Conservation (phyloP, 2,113 vertebrate species). For the Oryzias curvinotus region DNA sequence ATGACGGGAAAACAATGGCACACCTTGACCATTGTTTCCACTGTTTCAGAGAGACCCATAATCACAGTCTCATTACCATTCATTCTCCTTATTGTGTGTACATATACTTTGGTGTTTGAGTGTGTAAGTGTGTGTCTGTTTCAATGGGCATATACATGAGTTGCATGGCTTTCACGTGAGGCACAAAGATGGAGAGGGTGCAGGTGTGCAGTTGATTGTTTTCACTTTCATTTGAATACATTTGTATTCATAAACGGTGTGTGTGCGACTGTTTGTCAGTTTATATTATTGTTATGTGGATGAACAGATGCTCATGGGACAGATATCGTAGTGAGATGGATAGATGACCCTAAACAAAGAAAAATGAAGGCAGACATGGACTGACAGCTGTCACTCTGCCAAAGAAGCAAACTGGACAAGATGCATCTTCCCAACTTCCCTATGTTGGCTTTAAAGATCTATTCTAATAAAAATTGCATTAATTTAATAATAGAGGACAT, state of each 20-base stretch:
- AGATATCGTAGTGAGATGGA: constrained; percentile 10
- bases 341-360: background rate
- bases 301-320: constrained; percentile 18
- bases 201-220: constrained; percentile 55
- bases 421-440: background rate
- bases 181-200: constrained; percentile 45
- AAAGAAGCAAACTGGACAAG: background rate
- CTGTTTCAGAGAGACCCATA: constrained; percentile 51
- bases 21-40: constrained; percentile 56
- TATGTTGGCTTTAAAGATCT: too few relatives aligned
- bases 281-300: constrained; percentile 33
- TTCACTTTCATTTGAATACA: constrained; percentile 31
- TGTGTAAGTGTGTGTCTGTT: constrained; percentile 19
- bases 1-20: constrained; percentile 40
- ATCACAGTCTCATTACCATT: constrained; percentile 62
- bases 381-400: constrained; percentile 6
- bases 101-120: constrained; percentile 14
- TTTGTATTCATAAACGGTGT: constrained; percentile 38
- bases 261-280: constrained; percentile 16
- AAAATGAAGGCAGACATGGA: constrained; percentile 1
- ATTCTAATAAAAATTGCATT: too few relatives aligned
- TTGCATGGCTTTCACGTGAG: constrained; percentile 18
- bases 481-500: too few relatives aligned
- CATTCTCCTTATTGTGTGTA: constrained; percentile 36
- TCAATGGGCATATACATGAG: constrained; percentile 47